Conservation (phyloP, 2,797 vertebrate genomes). For the Crocodylus rhombifer region DNA sequence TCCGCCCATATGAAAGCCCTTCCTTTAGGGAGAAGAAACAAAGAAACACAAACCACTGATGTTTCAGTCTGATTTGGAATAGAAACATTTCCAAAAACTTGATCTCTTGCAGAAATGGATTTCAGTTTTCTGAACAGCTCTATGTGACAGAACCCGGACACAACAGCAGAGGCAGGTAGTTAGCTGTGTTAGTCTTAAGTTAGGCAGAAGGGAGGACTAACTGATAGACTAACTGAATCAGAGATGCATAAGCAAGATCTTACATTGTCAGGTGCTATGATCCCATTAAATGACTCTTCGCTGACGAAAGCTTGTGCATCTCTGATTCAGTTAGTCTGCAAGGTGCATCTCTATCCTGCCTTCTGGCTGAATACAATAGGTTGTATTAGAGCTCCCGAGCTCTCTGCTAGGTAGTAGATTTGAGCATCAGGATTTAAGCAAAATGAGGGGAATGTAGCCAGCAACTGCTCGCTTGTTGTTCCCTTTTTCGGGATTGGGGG, state of each 20-base stretch:
- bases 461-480: neutral
- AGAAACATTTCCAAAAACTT: neutral
- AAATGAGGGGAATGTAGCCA: slow-evolving; percentile 54
- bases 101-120: neutral
- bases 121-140: slow-evolving; percentile 58
- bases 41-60: fast-evolving
- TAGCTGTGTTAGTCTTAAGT: slow-evolving; percentile 28
- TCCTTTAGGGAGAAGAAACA: neutral
- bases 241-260: no score
- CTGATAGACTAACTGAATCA: no score
- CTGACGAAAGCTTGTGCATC: no score
- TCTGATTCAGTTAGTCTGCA: no score
- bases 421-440: slow-evolving; percentile 65
- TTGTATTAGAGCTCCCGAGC: slow-evolving; percentile 69
- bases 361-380: slow-evolving; percentile 22
- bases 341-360: no score
- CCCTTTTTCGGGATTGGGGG: slow-evolving; percentile 10
- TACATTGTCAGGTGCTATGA: no score
- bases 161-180: slow-evolving; percentile 2
- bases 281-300: no score
- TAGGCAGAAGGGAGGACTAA: no score
- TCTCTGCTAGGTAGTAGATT: slow-evolving; percentile 54
- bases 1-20: no score
- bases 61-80: neutral
- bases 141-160: neutral